These are phyloP conservation scores for Coracopsis vasa DNA, from an alignment of 2,113 vertebrate species.

Conservation along the genomic window DNA sequence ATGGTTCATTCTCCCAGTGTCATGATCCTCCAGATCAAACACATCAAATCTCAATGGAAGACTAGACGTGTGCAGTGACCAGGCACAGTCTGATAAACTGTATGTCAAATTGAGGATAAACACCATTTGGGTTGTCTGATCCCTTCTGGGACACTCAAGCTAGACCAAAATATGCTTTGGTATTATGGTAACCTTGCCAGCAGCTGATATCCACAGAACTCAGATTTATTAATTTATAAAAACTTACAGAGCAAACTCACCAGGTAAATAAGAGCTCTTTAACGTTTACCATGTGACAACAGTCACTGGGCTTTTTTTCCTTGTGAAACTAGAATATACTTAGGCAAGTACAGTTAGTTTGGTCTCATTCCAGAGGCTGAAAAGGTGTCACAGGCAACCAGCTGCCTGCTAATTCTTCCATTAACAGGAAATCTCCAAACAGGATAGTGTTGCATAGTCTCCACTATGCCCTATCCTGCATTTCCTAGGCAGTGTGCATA, in stretches of 20 bases:
- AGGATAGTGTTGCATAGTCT: background rate
- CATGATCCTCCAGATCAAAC: background rate
- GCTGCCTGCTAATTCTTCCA: background rate
- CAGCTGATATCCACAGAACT: background rate
- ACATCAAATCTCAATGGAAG: background rate
- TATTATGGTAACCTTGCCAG: background rate
- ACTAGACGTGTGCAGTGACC: background rate
- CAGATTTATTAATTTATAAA: background rate
- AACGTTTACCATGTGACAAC: background rate
- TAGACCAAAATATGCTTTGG: background rate
- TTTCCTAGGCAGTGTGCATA: background rate
- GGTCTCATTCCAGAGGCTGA: background rate
- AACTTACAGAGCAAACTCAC: background rate
- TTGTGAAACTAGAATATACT: background rate
- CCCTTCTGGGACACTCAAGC: background rate
- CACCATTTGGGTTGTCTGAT: background rate
- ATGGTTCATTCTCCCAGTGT: background rate
- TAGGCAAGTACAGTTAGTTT: background rate
- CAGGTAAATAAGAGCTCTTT: background rate
- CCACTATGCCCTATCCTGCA: background rate
- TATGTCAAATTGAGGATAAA: background rate
- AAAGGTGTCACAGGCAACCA: background rate
- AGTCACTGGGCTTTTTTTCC: background rate
- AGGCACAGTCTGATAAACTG: background rate
- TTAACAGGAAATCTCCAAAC: background rate